A percentile compares a stretch with the other conserved stretches of the same genome.
Evolutionary conservation across 1,140 invertebrate genomes (phyloP).

Genomic region (Holcopasites calliopsidis): DNA sequence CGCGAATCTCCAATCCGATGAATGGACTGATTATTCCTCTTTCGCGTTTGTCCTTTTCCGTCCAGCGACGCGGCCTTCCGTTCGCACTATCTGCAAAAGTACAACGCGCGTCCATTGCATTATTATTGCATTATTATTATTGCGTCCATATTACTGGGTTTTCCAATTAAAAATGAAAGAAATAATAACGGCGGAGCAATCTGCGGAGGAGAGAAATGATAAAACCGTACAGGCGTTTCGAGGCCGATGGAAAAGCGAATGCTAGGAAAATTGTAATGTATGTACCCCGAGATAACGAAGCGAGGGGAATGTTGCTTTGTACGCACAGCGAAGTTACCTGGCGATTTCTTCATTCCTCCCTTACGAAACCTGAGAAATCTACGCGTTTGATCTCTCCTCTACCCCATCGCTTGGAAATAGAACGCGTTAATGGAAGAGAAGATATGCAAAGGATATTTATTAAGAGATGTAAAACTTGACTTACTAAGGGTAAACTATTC

Average conservation of each 20-base stretch:
- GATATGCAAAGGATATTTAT: neutral
- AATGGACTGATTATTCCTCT: neutral
- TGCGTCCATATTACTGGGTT: neutral
- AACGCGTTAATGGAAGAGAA: neutral
- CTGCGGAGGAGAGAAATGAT: neutral
- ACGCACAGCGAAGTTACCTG: neutral
- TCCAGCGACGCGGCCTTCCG: neutral
- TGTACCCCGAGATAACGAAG: slow-evolving; percentile 2
- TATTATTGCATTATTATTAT: too few species aligned
- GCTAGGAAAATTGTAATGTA: slow-evolving; percentile 5
- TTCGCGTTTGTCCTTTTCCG: neutral
- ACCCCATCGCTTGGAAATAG: too few species aligned
- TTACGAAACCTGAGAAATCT: neutral
- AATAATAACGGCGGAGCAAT: neutral
- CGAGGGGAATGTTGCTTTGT: neutral
- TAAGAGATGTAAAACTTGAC: neutral
- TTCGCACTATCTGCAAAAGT: neutral
- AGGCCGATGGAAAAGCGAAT: neutral
- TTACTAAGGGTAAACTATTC: neutral
- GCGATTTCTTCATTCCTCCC: neutral
- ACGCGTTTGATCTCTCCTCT: neutral
- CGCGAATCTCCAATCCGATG: neutral
- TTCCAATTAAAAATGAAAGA: slow-evolving; percentile 23
- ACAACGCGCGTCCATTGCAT: neutral
- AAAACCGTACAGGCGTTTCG: neutral